These are phyloP conservation scores for Parasteatoda tepidariorum DNA, from an alignment of 1,140 invertebrate genomes.

Conservation along the genomic window DNA sequence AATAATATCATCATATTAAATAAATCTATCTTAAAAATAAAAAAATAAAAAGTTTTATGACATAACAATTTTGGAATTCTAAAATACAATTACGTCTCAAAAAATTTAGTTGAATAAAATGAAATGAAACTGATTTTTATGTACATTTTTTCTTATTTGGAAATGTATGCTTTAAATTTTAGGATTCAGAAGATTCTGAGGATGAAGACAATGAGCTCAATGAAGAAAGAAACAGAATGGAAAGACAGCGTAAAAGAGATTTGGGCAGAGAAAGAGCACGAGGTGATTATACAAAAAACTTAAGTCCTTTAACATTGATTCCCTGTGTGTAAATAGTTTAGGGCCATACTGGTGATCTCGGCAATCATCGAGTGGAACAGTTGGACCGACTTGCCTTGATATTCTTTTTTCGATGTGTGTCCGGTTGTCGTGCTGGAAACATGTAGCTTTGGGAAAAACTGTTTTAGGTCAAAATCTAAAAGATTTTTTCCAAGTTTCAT, in stretches of 20 bases:
- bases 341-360: no score
- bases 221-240: slow-evolving; percentile 63
- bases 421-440: no score
- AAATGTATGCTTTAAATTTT: background rate
- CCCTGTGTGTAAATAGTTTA: no score
- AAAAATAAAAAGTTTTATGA: background rate
- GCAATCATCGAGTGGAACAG: no score
- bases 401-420: no score
- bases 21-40: background rate
- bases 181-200: slow-evolving; percentile 67
- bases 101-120: background rate
- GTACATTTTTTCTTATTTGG: background rate
- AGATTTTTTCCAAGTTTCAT: no score
- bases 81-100: background rate
- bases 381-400: no score
- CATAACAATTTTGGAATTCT: background rate
- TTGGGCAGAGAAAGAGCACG: slow-evolving; percentile 2
- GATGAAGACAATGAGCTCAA: slow-evolving; percentile 68
- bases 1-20: background rate
- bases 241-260: slow-evolving; percentile 20
- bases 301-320: no score
- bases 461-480: no score
- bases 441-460: no score
- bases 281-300: slow-evolving; percentile 11
- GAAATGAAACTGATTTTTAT: background rate